Evolutionary conservation across 2,113 vertebrate genomes (phyloP), one percentile per base, ranked within the genome.

Genomic region (Spermophilus dauricus): DNA sequence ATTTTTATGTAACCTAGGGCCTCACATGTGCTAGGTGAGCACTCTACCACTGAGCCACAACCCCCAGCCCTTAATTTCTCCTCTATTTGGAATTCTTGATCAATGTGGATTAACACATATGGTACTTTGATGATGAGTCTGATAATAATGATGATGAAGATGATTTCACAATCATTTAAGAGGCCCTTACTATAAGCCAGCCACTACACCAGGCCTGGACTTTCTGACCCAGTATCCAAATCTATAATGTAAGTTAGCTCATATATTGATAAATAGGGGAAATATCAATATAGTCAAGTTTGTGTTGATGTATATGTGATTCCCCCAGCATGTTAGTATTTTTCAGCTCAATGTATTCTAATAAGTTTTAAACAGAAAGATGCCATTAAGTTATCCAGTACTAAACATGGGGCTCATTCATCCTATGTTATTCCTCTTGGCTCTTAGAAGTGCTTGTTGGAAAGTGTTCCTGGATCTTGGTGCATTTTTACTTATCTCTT

Each of bases 31-130:
- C 45, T 45, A 45, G 45, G 45, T 45, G 45, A 45, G 45, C 45
- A 8, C 45, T 45, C 45, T 45, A 45, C 8, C 45, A 45, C 45
- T 45, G 45, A 45, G 45, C 45, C 45, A 45, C 45, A 45, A 45
- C 45, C 45, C 45, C 45, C 45, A 45, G 45, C 45, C 45, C 45
- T 63, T 48, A 73, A 67, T 86, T 94, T 61, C 75, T 83, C 37
- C 69, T 95, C 61, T 91, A 26, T 37, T 94, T n/a, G 26, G 58
- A 86, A 95, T 73, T 73, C 24, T 76, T 69, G 8, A 80, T 53
- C 37, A 73, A 37, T 42, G 45, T 65, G 26, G 34, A 45, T 61
- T 65, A 72, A 51, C 37, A 45, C 13, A 32, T 18, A 28, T 26
- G 12, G 51, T 16, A 26, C 73, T 93, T 86, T 69, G 76, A 69